Conservation (phyloP, 2,888 invertebrate genomes). For the Drosophila borealis region DNA sequence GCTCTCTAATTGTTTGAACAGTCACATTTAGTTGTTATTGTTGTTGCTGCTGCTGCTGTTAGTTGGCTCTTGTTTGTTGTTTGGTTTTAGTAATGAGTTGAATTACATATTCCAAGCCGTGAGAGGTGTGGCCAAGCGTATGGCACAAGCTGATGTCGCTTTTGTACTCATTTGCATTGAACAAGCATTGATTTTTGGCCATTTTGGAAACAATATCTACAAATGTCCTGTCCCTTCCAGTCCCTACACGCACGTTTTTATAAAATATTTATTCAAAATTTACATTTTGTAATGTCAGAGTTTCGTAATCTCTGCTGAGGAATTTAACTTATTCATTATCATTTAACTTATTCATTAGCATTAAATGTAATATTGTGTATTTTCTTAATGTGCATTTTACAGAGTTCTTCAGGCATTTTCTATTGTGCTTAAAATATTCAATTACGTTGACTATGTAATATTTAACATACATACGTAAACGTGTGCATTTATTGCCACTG, state of each 20-base stretch:
- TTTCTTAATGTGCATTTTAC: constrained; percentile 12
- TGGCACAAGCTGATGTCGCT: constrained; percentile 6
- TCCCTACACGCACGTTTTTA: not conserved
- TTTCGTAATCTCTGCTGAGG: not conserved
- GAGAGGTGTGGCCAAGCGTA: not conserved
- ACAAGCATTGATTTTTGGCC: constrained; percentile 45
- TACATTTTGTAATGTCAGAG: constrained; percentile 13
- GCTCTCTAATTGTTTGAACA: constrained; percentile 28
- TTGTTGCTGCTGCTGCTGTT: not conserved
- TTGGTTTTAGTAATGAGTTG: constrained; percentile 53
- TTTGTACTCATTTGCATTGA: constrained; percentile 48
- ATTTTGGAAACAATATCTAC: constrained; percentile 21
- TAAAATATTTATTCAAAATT: constrained; percentile 30
- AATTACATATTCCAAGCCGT: constrained; percentile 54
- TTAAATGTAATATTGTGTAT: not conserved
- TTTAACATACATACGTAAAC: not conserved
- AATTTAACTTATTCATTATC: constrained; percentile 14
- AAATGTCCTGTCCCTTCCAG: not conserved
- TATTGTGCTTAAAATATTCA: constrained; percentile 2
- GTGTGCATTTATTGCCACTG: not conserved
- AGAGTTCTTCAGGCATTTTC: not conserved
- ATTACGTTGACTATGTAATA: not conserved
- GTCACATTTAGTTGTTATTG: constrained; percentile 14
- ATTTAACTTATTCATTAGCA: constrained; percentile 11
- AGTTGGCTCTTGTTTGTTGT: constrained; percentile 26